These are phyloP conservation scores for Alligator mississippiensis DNA, from an alignment of 2,113 vertebrate genomes.

Conservation along the genomic window DNA sequence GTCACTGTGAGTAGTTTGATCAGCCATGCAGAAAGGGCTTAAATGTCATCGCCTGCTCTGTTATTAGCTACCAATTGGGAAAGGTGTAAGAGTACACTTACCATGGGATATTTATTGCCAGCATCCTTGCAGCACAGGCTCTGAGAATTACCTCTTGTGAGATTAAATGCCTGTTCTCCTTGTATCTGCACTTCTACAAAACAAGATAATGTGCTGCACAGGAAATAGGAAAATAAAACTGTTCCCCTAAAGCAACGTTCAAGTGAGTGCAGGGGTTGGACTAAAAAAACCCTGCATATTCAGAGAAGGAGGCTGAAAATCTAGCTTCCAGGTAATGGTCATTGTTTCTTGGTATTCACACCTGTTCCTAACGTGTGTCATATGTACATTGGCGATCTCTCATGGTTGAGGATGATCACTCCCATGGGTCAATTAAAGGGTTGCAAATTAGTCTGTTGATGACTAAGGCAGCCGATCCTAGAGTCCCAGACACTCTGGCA, in stretches of 20 bases:
- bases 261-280: fast-evolving
- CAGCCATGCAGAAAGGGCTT: slow-evolving; percentile 72
- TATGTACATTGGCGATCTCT: too few species aligned
- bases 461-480: too few species aligned
- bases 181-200: not conserved
- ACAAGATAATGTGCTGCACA: not conserved
- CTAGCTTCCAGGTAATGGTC: not conserved
- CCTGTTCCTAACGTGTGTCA: fast-evolving
- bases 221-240: not conserved
- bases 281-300: not conserved
- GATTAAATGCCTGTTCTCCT: slow-evolving; percentile 9
- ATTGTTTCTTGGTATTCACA: fast-evolving
- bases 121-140: not conserved
- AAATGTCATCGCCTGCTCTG: slow-evolving; percentile 56
- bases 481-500: too few species aligned
- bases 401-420: too few species aligned
- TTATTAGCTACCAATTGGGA: slow-evolving; percentile 52
- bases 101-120: slow-evolving; percentile 53
- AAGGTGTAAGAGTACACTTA: slow-evolving; percentile 49
- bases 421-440: too few species aligned
- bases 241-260: not conserved
- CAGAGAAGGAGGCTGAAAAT: fast-evolving
- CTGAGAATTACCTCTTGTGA: slow-evolving; percentile 41
- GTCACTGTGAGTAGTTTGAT: slow-evolving; percentile 30
- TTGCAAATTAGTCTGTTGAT: too few species aligned